These are phyloP conservation scores for Phrixothrix hirtus DNA, from an alignment of 2,888 invertebrate genomes.

Conservation along the genomic window DNA sequence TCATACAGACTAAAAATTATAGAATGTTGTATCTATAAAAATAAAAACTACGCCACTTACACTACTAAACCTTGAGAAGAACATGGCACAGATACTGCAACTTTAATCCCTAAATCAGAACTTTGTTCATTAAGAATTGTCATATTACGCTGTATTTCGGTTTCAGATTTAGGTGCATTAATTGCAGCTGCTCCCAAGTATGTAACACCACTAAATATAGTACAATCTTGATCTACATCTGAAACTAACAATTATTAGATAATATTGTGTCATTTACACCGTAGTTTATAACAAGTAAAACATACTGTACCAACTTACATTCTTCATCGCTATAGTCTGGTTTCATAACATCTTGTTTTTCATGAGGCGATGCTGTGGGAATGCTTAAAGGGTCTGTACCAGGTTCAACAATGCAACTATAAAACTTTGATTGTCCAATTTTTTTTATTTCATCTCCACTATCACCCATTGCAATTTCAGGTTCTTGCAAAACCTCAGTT, in stretches of 20 bases:
- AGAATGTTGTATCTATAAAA: background rate
- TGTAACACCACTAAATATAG: slow-evolving; percentile 89
- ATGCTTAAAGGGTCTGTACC: slow-evolving; percentile 47
- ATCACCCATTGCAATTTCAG: slow-evolving; percentile 42
- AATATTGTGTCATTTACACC: no score
- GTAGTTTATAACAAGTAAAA: no score
- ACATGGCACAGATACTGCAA: slow-evolving; percentile 89
- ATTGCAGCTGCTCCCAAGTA: slow-evolving; percentile 92
- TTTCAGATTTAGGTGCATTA: slow-evolving; percentile 89
- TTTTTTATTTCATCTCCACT: slow-evolving; percentile 51
- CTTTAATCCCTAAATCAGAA: slow-evolving; percentile 76
- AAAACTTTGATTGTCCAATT: slow-evolving; percentile 60
- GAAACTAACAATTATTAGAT: slow-evolving; percentile 62
- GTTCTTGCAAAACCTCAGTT: slow-evolving; percentile 60
- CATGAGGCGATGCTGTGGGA: slow-evolving; percentile 52
- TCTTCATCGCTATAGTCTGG: slow-evolving; percentile 77
- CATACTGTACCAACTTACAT: slow-evolving; percentile 57
- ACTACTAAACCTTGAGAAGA: slow-evolving; percentile 91
- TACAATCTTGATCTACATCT: slow-evolving; percentile 86
- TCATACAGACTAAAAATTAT: slow-evolving; percentile 75
- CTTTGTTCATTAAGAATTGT: slow-evolving; percentile 83
- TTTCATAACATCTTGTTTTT: slow-evolving; percentile 81
- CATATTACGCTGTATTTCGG: slow-evolving; percentile 92
- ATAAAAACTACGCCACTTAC: slow-evolving; percentile 63
- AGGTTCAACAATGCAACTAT: slow-evolving; percentile 51